Conservation (phyloP, 2,888 invertebrate genomes). For the Dichetophora obliterata region DNA sequence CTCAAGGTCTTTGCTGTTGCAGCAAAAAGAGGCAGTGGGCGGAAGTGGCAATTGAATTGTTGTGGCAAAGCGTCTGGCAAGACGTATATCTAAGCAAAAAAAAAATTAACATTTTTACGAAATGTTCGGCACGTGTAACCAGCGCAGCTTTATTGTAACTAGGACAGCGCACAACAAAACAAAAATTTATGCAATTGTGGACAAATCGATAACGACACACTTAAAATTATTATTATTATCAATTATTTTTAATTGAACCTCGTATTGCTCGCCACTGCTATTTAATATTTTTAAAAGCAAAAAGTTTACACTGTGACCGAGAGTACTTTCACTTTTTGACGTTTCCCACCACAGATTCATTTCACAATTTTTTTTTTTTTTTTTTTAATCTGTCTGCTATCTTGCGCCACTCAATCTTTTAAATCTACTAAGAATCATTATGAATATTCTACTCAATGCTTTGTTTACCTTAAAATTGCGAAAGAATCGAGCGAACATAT, state of each 20-base stretch:
- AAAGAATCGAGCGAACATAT: constrained; percentile 61
- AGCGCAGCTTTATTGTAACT: too few relatives aligned
- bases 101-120: too few relatives aligned
- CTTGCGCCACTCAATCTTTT: neutral
- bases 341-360: constrained; percentile 26
- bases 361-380: neutral
- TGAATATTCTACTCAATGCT: constrained; percentile 2
- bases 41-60: neutral
- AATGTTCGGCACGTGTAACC: too few relatives aligned
- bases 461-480: constrained; percentile 61
- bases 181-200: too few relatives aligned
- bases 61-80: neutral
- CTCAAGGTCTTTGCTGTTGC: neutral
- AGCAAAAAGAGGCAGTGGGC: too few relatives aligned
- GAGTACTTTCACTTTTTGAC: constrained; percentile 8
- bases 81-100: too few relatives aligned
- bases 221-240: neutral
- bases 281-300: constrained; percentile 23
- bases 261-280: constrained; percentile 19
- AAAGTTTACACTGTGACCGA: neutral
- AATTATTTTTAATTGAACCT: constrained; percentile 2
- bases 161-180: too few relatives aligned
- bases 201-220: too few relatives aligned
- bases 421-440: neutral
- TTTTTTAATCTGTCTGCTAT: neutral